Conservation (phyloP, 2,888 invertebrate species). For the Encarsia formosa region DNA sequence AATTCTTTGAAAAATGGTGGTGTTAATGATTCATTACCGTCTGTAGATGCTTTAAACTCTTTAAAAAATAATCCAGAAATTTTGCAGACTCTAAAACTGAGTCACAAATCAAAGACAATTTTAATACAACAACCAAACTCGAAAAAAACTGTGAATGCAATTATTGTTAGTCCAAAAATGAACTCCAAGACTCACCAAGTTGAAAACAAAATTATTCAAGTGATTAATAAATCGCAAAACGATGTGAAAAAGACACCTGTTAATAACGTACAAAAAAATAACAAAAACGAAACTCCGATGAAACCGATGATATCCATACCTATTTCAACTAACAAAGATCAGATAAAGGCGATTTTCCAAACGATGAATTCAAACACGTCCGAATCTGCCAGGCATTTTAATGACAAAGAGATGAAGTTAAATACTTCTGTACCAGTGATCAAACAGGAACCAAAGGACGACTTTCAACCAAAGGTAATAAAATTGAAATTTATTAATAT, state of each 20-base stretch:
- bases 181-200: conserved; percentile 3
- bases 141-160: conserved; percentile 3
- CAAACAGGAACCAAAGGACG: conserved; percentile 33
- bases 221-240: conserved; percentile 3
- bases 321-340: conserved; percentile 19
- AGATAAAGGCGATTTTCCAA: conserved; percentile 11
- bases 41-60: conserved; percentile 7
- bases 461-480: conserved; percentile 19
- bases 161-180: conserved; percentile 3
- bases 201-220: conserved; percentile 3
- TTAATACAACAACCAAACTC: conserved; percentile 3
- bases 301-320: conserved; percentile 21
- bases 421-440: conserved; percentile 19
- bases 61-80: conserved; percentile 4
- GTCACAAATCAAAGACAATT: conserved; percentile 14
- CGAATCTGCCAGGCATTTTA: conserved; percentile 17
- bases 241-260: conserved; percentile 3
- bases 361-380: conserved; percentile 17
- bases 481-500: not conserved
- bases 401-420: conserved; percentile 14
- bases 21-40: too few species aligned
- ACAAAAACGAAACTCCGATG: conserved; percentile 7
- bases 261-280: conserved; percentile 3
- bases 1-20: too few species aligned
- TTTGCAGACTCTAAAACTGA: not conserved